Conservation (phyloP, 92 coral and sea anemone genomes). For the Porites cylindrica region DNA sequence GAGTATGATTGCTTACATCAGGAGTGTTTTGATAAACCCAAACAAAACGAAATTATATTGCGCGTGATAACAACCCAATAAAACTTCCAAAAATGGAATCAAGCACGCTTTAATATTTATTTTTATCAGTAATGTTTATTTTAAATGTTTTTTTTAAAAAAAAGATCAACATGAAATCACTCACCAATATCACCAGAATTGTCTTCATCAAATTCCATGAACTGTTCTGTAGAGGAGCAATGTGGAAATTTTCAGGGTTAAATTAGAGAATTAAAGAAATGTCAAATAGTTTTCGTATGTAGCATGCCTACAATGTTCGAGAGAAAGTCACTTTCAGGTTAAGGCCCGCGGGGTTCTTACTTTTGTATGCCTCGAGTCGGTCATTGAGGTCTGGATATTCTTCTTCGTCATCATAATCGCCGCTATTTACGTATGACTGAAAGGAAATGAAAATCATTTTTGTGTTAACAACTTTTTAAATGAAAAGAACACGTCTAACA, state of each 20-base stretch:
- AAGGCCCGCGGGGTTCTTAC: slow-evolving; percentile 49
- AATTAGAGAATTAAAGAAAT: neutral
- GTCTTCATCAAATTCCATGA: slow-evolving; percentile 96
- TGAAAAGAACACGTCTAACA: slow-evolving; percentile 16
- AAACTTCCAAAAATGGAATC: slow-evolving; percentile 26
- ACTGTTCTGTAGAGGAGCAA: slow-evolving; percentile 74
- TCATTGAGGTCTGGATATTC: slow-evolving; percentile 92
- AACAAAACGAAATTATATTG: slow-evolving; percentile 7
- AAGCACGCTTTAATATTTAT: neutral
- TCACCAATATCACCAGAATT: slow-evolving; percentile 97
- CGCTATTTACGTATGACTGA: slow-evolving; percentile 85
- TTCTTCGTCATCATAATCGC: slow-evolving; percentile 97
- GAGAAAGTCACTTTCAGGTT: neutral
- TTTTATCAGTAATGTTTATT: neutral
- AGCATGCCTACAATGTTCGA: too few species aligned
- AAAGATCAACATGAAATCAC: slow-evolving; percentile 31
- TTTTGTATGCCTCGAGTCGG: slow-evolving; percentile 82
- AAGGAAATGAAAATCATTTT: neutral
- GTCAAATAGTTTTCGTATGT: neutral
- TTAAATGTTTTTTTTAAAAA: neutral
- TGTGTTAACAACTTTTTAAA: neutral
- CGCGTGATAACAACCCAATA: neutral
- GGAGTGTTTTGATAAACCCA: neutral
- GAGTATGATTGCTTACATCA: neutral
- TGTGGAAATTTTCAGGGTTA: neutral